phyloP scores from a whole-genome alignment of 1,140 invertebrate species.

The Drosophila littoralis region DNA sequence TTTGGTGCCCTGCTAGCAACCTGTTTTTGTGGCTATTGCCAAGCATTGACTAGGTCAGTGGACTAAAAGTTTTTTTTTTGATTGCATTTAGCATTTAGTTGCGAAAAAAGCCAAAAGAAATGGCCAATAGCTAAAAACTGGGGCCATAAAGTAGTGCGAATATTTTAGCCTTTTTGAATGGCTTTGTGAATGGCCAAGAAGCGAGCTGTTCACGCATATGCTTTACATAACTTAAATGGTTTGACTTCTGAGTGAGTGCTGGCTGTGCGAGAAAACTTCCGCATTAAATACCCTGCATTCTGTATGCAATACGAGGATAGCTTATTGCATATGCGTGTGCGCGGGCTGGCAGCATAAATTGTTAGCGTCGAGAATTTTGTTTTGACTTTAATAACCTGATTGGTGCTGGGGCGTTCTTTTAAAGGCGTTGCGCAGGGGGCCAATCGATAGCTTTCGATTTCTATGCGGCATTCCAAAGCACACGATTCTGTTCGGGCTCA shows the following conservation, averaged over 20 bases:
- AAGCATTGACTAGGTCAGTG: conserved; percentile 68
- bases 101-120: conserved; percentile 40
- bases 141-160: neutral
- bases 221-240: conserved; percentile 62
- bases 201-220: neutral
- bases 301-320: conserved; percentile 6
- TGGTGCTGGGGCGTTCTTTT: conserved; percentile 42
- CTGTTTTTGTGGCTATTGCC: conserved; percentile 45
- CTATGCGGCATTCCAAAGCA: conserved; percentile 73
- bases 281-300: conserved; percentile 16
- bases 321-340: conserved; percentile 71
- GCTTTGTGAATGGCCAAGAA: conserved; percentile 1
- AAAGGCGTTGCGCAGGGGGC: conserved; percentile 1
- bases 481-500: conserved; percentile 55
- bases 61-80: conserved; percentile 35
- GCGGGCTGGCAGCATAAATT: conserved; percentile 65
- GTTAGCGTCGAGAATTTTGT: conserved; percentile 59
- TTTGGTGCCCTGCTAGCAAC: conserved; percentile 44
- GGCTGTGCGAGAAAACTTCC: conserved; percentile 49
- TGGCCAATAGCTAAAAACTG: conserved; percentile 21
- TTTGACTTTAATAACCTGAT: conserved; percentile 66
- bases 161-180: conserved; percentile 21
- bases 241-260: conserved; percentile 37
- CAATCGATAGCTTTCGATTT: conserved; percentile 62
- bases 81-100: conserved; percentile 25